Base-by-base conservation (phyloP, 2,888 invertebrate species). In the Thecocarcelia acutangulata region DNA sequence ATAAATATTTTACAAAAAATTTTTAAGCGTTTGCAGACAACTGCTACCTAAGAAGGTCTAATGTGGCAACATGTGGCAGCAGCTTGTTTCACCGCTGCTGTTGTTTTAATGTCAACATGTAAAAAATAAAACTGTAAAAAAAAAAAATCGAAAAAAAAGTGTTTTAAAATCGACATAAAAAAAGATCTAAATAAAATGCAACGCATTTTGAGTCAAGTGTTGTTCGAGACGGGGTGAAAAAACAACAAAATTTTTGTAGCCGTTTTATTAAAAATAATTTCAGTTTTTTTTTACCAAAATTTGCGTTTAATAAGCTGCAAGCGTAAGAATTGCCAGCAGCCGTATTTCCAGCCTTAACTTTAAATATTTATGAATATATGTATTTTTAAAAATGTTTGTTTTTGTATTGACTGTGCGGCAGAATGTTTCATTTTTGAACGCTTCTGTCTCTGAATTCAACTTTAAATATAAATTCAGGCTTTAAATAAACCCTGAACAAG, bases 21-120 rank as follows among this genome's bases (percentile, higher is more conserved):
- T 37, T 50, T 59, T 19, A 46, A 73, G 64, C 33, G 28, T 17
- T 56, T 58, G 50, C 44, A 37, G 64, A 17, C 44, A 6, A 68
- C 28, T 63, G 81, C 81, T 83, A 83, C 80, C 76, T 75, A 79
- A 83, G 83, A 83, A 80, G 83, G 79, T 72, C 79, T 15, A 17
- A 74, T 59, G 40, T 3, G 50, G 42, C 40, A 61, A 66, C 59
- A 66, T 64, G 40, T 66, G 70, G 48, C 75, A 63, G 66, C 50
- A 68, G 37, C 17, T 42, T 12, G 28, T 70, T 58, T 58, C 46
- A 48, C 40, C 63, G 40, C 28, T 9, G 33, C 33, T 33, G 13
- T 50, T 52, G 37, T 33, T 64, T 73, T 77, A 81, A 81, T 77
- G 81, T 81, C 81, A 81, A 77, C 81, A 81, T 77, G 68, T n/a